Conservation (phyloP, 2,888 invertebrate species). For the Folsomia manolachei region DNA sequence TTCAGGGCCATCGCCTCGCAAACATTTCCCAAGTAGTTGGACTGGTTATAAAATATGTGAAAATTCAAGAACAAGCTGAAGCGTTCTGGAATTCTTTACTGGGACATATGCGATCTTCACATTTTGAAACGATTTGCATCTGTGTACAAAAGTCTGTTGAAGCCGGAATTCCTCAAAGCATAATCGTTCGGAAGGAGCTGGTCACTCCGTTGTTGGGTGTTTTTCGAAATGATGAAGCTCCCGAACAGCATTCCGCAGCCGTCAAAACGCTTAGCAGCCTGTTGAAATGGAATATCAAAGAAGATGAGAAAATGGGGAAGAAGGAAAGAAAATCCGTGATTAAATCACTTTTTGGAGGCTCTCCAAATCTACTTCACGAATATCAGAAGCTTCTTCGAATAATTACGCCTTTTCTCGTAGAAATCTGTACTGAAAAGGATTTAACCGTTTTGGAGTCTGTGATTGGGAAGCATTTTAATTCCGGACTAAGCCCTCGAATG, state of each 20-base stretch:
- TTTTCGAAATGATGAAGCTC: slow-evolving; percentile 14
- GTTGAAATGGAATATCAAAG: slow-evolving; percentile 19
- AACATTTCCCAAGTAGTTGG: not conserved
- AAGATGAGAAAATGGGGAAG: slow-evolving; percentile 16
- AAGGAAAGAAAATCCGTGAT: slow-evolving; percentile 21
- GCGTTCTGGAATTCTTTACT: slow-evolving; percentile 34
- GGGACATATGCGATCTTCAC: slow-evolving; percentile 32
- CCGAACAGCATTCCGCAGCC: slow-evolving; percentile 14
- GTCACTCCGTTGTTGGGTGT: slow-evolving; percentile 21
- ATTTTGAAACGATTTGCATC: slow-evolving; percentile 35
- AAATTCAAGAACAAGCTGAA: slow-evolving; percentile 18
- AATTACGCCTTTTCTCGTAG: slow-evolving; percentile 13
- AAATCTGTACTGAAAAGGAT: slow-evolving; percentile 11
- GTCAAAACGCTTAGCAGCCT: slow-evolving; percentile 6
- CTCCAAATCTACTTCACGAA: slow-evolving; percentile 30
- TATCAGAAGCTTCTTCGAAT: slow-evolving; percentile 18
- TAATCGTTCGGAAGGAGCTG: slow-evolving; percentile 14
- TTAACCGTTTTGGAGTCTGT: slow-evolving; percentile 11
- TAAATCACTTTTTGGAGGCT: slow-evolving; percentile 21
- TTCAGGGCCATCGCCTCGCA: slow-evolving; percentile 12
- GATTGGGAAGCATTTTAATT: not conserved
- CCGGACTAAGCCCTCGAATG: slow-evolving; percentile 23
- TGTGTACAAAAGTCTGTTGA: slow-evolving; percentile 29
- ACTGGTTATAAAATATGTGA: slow-evolving; percentile 21
- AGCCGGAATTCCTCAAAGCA: slow-evolving; percentile 4